These are phyloP conservation scores for Acipenser oxyrinchus DNA, from an alignment of 2,797 vertebrate genomes.

Conservation along the genomic window DNA sequence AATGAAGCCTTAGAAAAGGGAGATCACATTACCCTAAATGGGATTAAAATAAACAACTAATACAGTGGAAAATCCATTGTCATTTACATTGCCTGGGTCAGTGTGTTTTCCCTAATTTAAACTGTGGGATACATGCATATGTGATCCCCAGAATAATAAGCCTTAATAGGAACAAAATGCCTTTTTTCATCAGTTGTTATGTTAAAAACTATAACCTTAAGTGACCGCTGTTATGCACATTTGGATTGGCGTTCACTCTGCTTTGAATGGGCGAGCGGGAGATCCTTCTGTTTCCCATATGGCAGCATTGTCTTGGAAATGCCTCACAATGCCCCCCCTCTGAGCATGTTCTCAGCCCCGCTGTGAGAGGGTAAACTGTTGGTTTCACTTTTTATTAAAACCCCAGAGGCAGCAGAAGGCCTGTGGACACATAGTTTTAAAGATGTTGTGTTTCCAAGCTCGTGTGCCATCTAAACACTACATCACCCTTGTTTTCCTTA, in stretches of 20 bases:
- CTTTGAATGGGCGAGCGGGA: constrained; percentile 27
- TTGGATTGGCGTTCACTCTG: constrained; percentile 25
- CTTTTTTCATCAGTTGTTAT: constrained; percentile 34
- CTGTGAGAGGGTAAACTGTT: constrained; percentile 43
- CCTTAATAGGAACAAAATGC: constrained; percentile 1
- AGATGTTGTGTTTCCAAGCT: constrained; percentile 50
- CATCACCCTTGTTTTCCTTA: neutral
- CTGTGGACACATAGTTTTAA: constrained; percentile 48
- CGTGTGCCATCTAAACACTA: constrained; percentile 33
- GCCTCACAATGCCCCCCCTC: constrained; percentile 35
- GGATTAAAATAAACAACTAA: constrained; percentile 12
- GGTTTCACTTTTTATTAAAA: constrained; percentile 43
- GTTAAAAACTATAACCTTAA: constrained; percentile 28
- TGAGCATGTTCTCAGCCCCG: constrained; percentile 33
- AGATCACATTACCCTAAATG: neutral
- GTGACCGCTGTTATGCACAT: constrained; percentile 21
- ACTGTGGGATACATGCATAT: constrained; percentile 56
- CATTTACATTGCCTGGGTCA: constrained; percentile 31
- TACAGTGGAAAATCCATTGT: constrained; percentile 18
- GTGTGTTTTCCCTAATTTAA: constrained; percentile 52
- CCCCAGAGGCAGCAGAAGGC: constrained; percentile 42
- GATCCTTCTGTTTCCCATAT: constrained; percentile 60
- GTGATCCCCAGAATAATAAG: constrained; percentile 32
- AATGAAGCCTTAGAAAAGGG: neutral
- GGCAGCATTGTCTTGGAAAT: constrained; percentile 52